Percentiles rank a stretch among this genome's conserved stretches.
Conservation (phyloP, 1,140 invertebrate species). For the Ceratoteleas bidentatus region DNA sequence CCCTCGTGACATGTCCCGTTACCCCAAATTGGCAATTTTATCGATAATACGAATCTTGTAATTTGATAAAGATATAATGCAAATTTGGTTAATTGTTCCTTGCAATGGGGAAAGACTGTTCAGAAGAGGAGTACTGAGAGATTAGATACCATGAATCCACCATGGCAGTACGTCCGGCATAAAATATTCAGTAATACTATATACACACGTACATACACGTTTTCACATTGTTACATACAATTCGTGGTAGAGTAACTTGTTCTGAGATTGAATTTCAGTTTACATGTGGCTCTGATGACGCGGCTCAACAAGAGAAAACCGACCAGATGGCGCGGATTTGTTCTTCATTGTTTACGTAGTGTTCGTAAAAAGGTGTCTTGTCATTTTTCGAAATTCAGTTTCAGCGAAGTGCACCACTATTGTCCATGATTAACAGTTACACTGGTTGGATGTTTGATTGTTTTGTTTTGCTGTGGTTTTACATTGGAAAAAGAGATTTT, state of each 20-base stretch:
- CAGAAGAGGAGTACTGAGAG: slow-evolving; percentile 31
- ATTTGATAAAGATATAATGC: slow-evolving; percentile 81
- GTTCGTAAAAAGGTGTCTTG: slow-evolving; percentile 33
- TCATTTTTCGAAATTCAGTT: not conserved
- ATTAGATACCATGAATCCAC: slow-evolving; percentile 40
- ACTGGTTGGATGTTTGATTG: no score
- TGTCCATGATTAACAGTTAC: no score
- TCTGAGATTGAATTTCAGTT: slow-evolving; percentile 77
- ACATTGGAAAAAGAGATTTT: no score
- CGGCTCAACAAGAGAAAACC: slow-evolving; percentile 52
- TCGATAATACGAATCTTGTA: slow-evolving; percentile 81
- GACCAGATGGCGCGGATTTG: slow-evolving; percentile 75
- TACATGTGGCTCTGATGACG: slow-evolving; percentile 71
- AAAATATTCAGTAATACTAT: slow-evolving; percentile 55
- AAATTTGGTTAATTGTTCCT: slow-evolving; percentile 81
- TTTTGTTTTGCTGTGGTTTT: no score
- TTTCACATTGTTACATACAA: slow-evolving; percentile 52
- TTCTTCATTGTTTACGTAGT: slow-evolving; percentile 48
- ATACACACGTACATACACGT: not conserved
- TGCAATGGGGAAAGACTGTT: slow-evolving; percentile 60
- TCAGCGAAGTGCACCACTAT: not conserved
- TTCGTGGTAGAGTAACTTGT: slow-evolving; percentile 74
- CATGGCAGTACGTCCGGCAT: slow-evolving; percentile 27
- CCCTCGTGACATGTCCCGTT: slow-evolving; percentile 63
- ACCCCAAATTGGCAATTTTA: slow-evolving; percentile 80